Percentiles rank a stretch among this genome's conserved stretches.
phyloP scores from a whole-genome alignment of 2,888 invertebrate species.

The Rapana venosa region DNA sequence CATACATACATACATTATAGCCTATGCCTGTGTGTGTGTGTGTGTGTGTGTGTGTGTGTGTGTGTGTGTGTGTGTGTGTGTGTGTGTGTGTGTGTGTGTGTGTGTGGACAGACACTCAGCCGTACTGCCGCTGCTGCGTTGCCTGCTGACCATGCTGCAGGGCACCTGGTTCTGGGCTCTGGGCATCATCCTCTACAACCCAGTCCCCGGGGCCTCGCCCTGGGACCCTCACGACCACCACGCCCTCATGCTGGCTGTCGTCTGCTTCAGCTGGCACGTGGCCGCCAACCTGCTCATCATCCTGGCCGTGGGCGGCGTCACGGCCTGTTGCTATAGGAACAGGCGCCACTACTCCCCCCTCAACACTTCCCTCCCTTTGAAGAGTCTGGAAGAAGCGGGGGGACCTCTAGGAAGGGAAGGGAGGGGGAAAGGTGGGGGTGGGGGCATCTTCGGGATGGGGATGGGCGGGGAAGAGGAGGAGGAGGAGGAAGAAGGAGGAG shows the following conservation, averaged over 20 bases:
- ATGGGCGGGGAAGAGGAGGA: neutral
- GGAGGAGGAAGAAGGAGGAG: conserved; percentile 9
- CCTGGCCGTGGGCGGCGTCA: conserved; percentile 63
- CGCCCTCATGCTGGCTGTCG: conserved; percentile 79
- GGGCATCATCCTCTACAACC: conserved; percentile 80
- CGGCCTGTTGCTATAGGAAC: conserved; percentile 56
- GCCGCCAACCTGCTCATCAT: conserved; percentile 61
- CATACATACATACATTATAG: no score
- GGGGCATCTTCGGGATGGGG: neutral
- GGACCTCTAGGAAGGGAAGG: neutral
- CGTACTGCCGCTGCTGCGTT: conserved; percentile 75
- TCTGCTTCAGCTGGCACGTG: conserved; percentile 76
- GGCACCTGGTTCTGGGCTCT: conserved; percentile 81
- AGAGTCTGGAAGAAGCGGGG: neutral
- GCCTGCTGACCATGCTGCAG: conserved; percentile 79
- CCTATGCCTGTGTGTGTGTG: neutral
- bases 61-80: neutral
- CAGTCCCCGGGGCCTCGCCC: conserved; percentile 64
- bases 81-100: neutral
- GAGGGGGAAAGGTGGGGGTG: conserved; percentile 7
- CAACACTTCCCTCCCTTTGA: conserved; percentile 8
- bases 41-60: neutral
- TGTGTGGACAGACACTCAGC: conserved; percentile 21
- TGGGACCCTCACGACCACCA: conserved; percentile 78
- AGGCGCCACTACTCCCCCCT: conserved; percentile 31